Evolutionary conservation across 2,888 invertebrate species (phyloP).

Genomic region (Hetaerina titia): DNA sequence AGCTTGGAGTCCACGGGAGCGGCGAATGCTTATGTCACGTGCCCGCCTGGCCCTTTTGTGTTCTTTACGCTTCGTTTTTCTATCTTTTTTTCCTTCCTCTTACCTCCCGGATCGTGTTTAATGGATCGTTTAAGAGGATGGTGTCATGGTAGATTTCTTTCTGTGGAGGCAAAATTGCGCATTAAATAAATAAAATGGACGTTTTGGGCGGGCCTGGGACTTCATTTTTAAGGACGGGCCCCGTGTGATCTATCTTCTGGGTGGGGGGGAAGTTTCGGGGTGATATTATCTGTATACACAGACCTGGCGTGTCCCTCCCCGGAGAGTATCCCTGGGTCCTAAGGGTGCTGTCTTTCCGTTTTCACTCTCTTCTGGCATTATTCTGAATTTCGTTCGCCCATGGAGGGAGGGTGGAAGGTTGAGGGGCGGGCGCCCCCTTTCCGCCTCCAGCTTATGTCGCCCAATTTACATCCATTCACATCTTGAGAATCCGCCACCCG

Average conservation of each 20-base stretch:
- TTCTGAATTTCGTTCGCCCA: constrained; percentile 15
- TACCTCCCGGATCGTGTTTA: not conserved
- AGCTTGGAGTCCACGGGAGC: not conserved
- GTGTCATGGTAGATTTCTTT: constrained; percentile 6
- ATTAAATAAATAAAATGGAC: constrained; percentile 19
- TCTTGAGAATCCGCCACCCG: not conserved
- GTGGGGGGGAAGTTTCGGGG: not conserved
- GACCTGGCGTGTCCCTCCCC: not conserved
- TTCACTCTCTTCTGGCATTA: not conserved
- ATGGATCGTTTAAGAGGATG: constrained; percentile 17
- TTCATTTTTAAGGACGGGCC: constrained; percentile 5
- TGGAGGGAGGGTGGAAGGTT: not conserved
- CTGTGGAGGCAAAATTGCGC: not conserved
- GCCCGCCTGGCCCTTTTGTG: not conserved
- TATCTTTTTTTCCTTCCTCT: not conserved
- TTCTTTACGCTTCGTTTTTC: not conserved
- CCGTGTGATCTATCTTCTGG: not conserved
- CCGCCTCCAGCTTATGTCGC: not conserved
- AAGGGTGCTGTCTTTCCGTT: not conserved
- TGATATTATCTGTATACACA: not conserved
- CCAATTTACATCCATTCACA: not conserved
- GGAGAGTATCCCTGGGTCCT: too few relatives aligned
- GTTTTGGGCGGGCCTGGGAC: not conserved
- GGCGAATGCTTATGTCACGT: not conserved
- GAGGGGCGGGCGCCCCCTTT: not conserved